These are phyloP conservation scores for Neopipo cinnamomea DNA, from an alignment of 2,113 vertebrate species.

Conservation along the genomic window DNA sequence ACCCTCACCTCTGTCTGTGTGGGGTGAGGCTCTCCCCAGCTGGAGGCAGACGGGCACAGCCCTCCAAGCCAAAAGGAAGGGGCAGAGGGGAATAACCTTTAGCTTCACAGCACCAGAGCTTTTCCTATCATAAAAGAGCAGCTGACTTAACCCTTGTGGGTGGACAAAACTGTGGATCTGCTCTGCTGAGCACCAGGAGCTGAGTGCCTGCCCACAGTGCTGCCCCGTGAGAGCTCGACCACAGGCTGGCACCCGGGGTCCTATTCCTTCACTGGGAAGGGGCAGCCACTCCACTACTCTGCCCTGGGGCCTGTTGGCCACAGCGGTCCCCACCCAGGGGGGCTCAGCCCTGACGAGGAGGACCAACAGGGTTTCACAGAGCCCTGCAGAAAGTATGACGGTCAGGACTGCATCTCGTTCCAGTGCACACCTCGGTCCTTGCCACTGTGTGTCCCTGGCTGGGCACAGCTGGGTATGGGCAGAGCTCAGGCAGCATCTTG, in stretches of 20 bases:
- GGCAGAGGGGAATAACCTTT: not conserved
- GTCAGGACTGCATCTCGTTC: not conserved
- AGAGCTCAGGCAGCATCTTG: not conserved
- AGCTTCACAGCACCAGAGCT: not conserved
- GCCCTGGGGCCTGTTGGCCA: not conserved
- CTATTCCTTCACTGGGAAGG: accelerated
- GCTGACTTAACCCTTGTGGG: not conserved
- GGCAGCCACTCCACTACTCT: not conserved
- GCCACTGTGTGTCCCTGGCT: accelerated
- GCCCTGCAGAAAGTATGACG: not conserved
- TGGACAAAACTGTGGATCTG: not conserved
- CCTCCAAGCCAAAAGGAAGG: not conserved
- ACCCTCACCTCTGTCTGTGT: not conserved
- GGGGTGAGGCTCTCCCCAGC: not conserved
- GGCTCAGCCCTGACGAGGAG: not conserved
- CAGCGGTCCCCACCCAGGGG: accelerated
- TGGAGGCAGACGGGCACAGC: not conserved
- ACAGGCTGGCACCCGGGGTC: not conserved
- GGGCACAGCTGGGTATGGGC: not conserved
- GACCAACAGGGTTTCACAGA: not conserved
- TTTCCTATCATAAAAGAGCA: not conserved
- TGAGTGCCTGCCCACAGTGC: not conserved
- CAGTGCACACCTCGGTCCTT: not conserved
- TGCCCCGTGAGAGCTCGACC: accelerated
- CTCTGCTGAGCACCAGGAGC: not conserved